Percentiles rank a stretch among this genome's conserved stretches.
These are phyloP conservation scores for Eonycteris spelaea DNA, from an alignment of 2,113 vertebrate species.

Conservation along the genomic window DNA sequence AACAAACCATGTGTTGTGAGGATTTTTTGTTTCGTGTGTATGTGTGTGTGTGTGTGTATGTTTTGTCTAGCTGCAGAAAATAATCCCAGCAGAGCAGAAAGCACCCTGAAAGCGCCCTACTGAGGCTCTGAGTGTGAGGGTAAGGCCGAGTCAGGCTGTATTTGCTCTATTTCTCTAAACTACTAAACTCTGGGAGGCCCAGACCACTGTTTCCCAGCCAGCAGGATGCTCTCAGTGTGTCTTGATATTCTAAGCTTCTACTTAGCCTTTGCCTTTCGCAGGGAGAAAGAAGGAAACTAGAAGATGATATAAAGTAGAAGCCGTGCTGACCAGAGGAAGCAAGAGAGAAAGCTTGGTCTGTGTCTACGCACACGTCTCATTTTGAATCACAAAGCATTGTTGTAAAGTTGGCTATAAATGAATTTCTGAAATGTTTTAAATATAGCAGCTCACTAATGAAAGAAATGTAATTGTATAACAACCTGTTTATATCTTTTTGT, in stretches of 20 bases:
- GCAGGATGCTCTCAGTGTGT: not conserved
- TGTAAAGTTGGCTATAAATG: not conserved
- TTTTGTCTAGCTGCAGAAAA: not conserved
- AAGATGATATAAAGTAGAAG: not conserved
- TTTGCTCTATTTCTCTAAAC: constrained; percentile 44
- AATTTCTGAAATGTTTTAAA: constrained; percentile 11
- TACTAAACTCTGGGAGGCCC: not conserved
- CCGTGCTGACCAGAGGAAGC: not conserved
- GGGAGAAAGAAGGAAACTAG: fast-evolving
- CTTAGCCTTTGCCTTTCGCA: not conserved
- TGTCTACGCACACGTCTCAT: not conserved
- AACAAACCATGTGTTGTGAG: not conserved
- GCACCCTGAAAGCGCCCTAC: constrained; percentile 23
- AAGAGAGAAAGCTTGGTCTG: not conserved
- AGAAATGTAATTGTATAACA: not conserved
- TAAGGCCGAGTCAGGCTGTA: not conserved
- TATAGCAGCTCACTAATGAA: not conserved
- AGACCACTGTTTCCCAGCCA: not conserved
- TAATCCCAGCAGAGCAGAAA: constrained; percentile 40
- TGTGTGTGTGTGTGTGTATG: too few relatives aligned
- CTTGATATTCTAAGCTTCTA: not conserved
- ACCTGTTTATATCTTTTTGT: not conserved
- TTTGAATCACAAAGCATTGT: not conserved
- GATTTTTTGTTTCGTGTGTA: too few relatives aligned
- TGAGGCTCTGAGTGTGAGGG: constrained; percentile 25